Evolutionary conservation across 2,797 vertebrate species (phyloP), one percentile per base, ranked within the genome.

Genomic region (Propithecus deckenii): DNA sequence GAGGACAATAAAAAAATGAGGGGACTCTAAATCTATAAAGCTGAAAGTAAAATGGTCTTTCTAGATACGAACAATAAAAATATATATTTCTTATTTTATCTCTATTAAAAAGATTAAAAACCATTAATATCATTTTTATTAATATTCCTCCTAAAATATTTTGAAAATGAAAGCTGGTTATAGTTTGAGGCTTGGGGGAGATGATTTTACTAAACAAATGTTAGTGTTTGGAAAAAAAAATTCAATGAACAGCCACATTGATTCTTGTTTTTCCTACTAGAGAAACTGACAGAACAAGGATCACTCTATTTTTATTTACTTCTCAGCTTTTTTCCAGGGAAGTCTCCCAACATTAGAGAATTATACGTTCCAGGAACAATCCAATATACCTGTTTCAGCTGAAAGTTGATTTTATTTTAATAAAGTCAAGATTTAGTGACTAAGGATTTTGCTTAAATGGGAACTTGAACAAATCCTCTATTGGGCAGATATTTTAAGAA

Each of bases 171-270:
- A 61, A 95, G 5, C 5, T 32, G 91, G 5, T 4, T 76, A 35
- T 75, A 13, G 55, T 94, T 96, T 50, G 84, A 92, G 76, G 14
- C 4, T 25, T 67, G 6, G 59, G 89, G 89, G 74, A 41, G 76
- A 25, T 2, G 32, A 41, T 80, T 25, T 97, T 72, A 78, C 23
- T 67, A 35, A 30, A 15, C 0, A 92, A 88, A 88, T 48, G 28
- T 25, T 94, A 95, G 12, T 43, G 97, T 93, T 71, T 20, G 12
- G 2, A 18, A 78, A 97, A 96, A 50, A 59, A 93, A 97, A 65
- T 76, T 92, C 72, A 96, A 81, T 32, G 79, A 83, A n/a, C 0
- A 94, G 23, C 86, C 0, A 38, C 7, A 4, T 7, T 63, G 2
- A 38, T 59, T 91, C 25, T 80, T 61, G 7, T 65, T 85, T 55